Percentiles rank a stretch among this genome's conserved stretches.
These are phyloP conservation scores for Nomada lathburiana DNA, from an alignment of 2,888 invertebrate species.

Conservation along the genomic window DNA sequence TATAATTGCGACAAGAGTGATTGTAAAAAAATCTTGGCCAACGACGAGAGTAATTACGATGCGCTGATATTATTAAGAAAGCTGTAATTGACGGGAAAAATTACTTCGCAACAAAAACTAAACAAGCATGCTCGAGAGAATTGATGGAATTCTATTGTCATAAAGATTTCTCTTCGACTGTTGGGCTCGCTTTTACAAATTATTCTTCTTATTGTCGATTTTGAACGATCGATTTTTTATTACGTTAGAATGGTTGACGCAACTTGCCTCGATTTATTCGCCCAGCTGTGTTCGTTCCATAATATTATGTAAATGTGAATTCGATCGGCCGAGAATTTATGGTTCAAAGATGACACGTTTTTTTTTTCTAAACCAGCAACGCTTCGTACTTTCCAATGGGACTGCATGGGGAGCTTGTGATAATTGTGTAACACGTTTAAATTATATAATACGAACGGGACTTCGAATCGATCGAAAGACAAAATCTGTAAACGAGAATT, in stretches of 20 bases:
- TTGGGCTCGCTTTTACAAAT: too few relatives aligned
- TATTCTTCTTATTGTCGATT: too few relatives aligned
- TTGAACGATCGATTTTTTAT: too few relatives aligned
- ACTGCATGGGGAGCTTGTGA: not conserved
- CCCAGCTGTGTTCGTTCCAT: not conserved
- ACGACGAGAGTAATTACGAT: constrained; percentile 3
- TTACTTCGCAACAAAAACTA: not conserved
- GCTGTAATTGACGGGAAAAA: constrained; percentile 1
- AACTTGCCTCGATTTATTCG: too few relatives aligned
- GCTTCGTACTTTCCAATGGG: constrained; percentile 11
- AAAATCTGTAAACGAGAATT: too few relatives aligned
- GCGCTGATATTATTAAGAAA: constrained; percentile 14
- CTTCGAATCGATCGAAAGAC: too few relatives aligned
- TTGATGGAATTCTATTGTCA: not conserved
- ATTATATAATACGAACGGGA: constrained; percentile 3
- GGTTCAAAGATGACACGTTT: not conserved
- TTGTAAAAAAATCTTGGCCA: not conserved
- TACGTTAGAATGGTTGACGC: too few relatives aligned
- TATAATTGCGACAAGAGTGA: not conserved
- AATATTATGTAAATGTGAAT: not conserved
- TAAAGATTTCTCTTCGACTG: not conserved
- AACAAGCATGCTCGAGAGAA: not conserved
- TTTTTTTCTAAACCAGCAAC: not conserved
- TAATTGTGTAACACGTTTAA: constrained; percentile 5
- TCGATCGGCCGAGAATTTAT: not conserved